A percentile compares a stretch with the other conserved stretches of the same genome.
phyloP scores from a whole-genome alignment of 2,797 vertebrate species.

The Oreochromis grahami region DNA sequence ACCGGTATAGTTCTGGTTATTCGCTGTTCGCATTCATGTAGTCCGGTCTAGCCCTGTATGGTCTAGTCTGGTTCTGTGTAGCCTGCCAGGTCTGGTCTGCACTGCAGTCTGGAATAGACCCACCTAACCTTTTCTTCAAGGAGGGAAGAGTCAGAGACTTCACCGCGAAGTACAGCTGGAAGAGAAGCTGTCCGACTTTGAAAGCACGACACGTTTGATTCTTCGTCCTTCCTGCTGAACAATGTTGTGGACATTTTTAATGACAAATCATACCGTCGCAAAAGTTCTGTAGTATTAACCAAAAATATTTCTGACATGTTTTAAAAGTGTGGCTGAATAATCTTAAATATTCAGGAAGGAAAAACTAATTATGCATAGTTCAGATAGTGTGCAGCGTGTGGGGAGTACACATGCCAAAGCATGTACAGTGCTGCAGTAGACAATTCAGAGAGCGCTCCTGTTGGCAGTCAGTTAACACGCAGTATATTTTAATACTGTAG shows the following conservation, averaged over 20 bases:
- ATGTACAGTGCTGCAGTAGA: background rate
- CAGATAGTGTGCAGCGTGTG: background rate
- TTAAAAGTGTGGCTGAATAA: background rate
- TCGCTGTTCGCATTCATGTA: background rate
- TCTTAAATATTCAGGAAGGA: background rate
- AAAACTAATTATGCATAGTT: background rate
- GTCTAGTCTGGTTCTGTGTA: slow-evolving; percentile 1
- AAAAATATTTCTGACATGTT: background rate
- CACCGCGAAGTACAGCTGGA: background rate
- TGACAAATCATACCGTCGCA: background rate
- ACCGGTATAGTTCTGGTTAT: slow-evolving; percentile 28
- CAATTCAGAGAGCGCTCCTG: background rate
- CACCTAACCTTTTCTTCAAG: background rate
- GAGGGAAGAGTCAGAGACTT: slow-evolving; percentile 6
- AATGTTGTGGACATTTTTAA: slow-evolving; percentile 11
- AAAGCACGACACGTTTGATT: slow-evolving; percentile 1
- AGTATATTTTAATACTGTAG: slow-evolving; percentile 4
- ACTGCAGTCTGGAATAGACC: slow-evolving; percentile 15
- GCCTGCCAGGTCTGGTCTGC: slow-evolving; percentile 2
- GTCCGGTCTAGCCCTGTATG: background rate
- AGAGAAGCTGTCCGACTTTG: slow-evolving; percentile 10
- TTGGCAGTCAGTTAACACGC: background rate
- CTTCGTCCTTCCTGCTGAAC: background rate
- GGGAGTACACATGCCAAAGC: slow-evolving; percentile 31
- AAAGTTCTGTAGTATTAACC: background rate